Conservation (phyloP, 1,140 invertebrate genomes). For the Polypedilum vanderplanki region DNA sequence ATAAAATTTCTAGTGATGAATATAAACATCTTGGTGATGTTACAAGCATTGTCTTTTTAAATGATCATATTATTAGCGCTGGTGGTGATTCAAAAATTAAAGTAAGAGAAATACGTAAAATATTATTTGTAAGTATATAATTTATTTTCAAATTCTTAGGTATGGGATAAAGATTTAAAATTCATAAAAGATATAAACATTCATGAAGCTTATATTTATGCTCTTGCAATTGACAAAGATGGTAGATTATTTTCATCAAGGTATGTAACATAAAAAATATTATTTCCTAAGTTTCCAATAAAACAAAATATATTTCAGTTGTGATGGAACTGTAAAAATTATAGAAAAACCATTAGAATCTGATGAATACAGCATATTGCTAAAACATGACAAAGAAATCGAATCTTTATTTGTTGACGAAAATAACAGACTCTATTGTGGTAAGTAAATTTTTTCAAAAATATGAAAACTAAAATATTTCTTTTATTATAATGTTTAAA, state of each 20-base stretch:
- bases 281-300: not conserved
- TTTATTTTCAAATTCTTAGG: constrained; percentile 31
- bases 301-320: constrained; percentile 33
- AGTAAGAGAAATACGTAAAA: constrained; percentile 35
- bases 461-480: not conserved
- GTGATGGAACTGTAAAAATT: constrained; percentile 41
- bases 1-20: not conserved
- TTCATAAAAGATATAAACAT: constrained; percentile 36
- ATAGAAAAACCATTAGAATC: constrained; percentile 38
- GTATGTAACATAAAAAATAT: not conserved
- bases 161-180: constrained; percentile 36
- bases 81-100: constrained; percentile 44
- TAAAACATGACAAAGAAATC: constrained; percentile 40
- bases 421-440: constrained; percentile 34
- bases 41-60: constrained; percentile 37
- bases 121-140: not conserved
- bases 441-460: no score
- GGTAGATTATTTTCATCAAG: constrained; percentile 40
- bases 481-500: no score
- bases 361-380: constrained; percentile 35
- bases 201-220: constrained; percentile 41
- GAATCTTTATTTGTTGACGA: constrained; percentile 40
- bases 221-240: constrained; percentile 38
- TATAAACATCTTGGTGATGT: constrained; percentile 40
- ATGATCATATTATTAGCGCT: constrained; percentile 40